Percentiles rank a stretch among this genome's conserved stretches.
These are phyloP conservation scores for Yasuhikotakia modesta DNA, from an alignment of 2,797 vertebrate genomes.

Conservation along the genomic window DNA sequence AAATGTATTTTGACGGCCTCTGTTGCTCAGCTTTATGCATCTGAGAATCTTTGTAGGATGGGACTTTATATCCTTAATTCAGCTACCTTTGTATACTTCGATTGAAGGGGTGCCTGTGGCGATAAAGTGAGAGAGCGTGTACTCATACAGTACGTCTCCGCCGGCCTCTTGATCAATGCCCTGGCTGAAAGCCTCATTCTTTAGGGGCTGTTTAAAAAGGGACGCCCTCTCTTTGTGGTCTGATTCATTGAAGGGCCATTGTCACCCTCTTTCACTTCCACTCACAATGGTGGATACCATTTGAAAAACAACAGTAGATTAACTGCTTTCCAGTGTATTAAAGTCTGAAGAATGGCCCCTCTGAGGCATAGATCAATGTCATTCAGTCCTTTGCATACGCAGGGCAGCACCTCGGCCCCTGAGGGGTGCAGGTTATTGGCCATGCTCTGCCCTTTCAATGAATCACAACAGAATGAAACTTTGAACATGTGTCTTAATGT, in stretches of 20 bases:
- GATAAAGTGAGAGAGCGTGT: conserved; percentile 55
- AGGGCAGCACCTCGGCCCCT: conserved; percentile 53
- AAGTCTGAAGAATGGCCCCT: conserved; percentile 65
- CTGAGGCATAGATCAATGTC: conserved; percentile 63
- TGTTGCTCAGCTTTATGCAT: background rate
- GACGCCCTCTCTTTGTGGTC: conserved; percentile 66
- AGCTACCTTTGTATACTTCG: conserved; percentile 52
- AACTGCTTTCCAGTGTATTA: conserved; percentile 71
- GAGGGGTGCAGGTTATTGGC: conserved; percentile 61
- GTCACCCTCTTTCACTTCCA: conserved; percentile 62
- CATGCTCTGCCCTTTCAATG: conserved; percentile 23
- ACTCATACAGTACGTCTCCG: conserved; percentile 56
- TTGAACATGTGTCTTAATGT: conserved; percentile 44
- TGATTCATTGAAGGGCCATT: conserved; percentile 65
- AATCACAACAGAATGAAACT: conserved; percentile 43
- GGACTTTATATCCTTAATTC: conserved; percentile 36
- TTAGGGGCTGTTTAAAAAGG: conserved; percentile 65
- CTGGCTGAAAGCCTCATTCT: conserved; percentile 62
- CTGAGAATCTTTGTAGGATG: conserved; percentile 13
- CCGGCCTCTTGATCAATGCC: conserved; percentile 63
- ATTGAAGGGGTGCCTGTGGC: conserved; percentile 47
- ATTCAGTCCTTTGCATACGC: conserved; percentile 64
- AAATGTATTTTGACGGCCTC: background rate
- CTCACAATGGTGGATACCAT: conserved; percentile 65
- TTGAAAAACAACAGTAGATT: conserved; percentile 72